Evolutionary conservation across 2,797 vertebrate species (phyloP), one percentile per base, ranked within the genome.

Genomic region (Nannoperca obscura): DNA sequence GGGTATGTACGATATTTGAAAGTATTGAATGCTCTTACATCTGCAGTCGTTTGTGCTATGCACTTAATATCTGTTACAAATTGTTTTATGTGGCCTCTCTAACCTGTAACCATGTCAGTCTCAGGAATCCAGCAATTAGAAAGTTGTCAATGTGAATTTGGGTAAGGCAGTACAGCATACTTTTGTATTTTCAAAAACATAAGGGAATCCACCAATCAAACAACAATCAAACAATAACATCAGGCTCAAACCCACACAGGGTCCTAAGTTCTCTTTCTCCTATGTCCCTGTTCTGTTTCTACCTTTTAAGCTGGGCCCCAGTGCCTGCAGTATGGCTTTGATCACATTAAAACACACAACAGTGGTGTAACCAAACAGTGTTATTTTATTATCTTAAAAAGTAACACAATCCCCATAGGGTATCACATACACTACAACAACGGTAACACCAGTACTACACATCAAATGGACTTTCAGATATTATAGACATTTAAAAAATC

Each of bases 371-470:
- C 95, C 96, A 98, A 98, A 98, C 93, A 92, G 91, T 96, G 96
- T 97, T 97, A 97, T 98, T 95, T 99, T 98, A 99, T 99, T 99
- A 97, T 98, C 94, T 98, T 98, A 99, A 98, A 99, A 99, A 99
- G 96, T 97, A 97, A 97, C 97, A 98, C 96, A 96, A 97, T 97
- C 96, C 97, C 97, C 97, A 96, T 96, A 94, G 96, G 96, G 86
- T 96, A 97, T 97, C 96, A 97, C 97, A 96, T 96, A 97, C 96
- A 97, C 97, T 97, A 98, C 96, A 96, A 97, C 97, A 97, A 97
- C 95, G 92, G 96, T 97, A 96, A 98, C 97, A 98, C 96, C 96
- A 96, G 92, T 95, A 97, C 96, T 96, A 96, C 96, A 98, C 96
- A 97, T 95, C 76, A 96, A 89, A 95, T 97, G 97, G 97, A 97